Percentiles rank a stretch among this genome's conserved stretches.
These are phyloP conservation scores for Peromyscus aztecus DNA, from an alignment of 2,797 vertebrate genomes.

Conservation along the genomic window DNA sequence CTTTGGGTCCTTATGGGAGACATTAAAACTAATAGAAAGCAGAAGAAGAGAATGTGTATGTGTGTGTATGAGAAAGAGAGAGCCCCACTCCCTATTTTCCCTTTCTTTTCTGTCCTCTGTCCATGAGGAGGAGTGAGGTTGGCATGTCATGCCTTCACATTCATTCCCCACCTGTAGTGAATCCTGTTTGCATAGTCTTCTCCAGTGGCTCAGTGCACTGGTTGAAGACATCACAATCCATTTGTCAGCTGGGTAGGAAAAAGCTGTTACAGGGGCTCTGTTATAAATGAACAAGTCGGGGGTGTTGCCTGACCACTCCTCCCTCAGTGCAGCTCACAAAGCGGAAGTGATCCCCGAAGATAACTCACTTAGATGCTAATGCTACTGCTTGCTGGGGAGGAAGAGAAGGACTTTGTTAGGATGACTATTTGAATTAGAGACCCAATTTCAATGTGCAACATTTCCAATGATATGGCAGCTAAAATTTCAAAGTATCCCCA, in stretches of 20 bases:
- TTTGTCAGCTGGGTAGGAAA: neutral
- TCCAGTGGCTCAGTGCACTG: slow-evolving; percentile 23
- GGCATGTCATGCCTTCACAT: neutral
- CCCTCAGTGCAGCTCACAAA: neutral
- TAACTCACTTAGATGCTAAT: slow-evolving; percentile 18
- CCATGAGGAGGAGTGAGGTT: neutral
- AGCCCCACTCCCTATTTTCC: neutral
- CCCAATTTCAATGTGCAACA: slow-evolving; percentile 65
- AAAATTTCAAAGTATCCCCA: slow-evolving; percentile 69
- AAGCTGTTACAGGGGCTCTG: neutral
- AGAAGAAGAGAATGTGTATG: neutral
- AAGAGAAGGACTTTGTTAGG: slow-evolving; percentile 7
- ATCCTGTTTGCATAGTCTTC: slow-evolving; percentile 46
- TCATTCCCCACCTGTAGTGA: neutral
- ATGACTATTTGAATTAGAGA: slow-evolving; percentile 67
- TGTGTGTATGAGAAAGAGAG: neutral
- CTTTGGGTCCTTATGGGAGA: neutral
- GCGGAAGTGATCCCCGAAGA: neutral
- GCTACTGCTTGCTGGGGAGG: neutral
- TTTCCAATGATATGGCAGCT: slow-evolving; percentile 75
- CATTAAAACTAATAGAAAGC: neutral
- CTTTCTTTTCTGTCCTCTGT: neutral
- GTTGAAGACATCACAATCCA: neutral
- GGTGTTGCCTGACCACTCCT: slow-evolving; percentile 36
- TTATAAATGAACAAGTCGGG: slow-evolving; percentile 43